Evolutionary conservation across 2,888 invertebrate genomes (phyloP).

Genomic region (Ariolimax columbianus): DNA sequence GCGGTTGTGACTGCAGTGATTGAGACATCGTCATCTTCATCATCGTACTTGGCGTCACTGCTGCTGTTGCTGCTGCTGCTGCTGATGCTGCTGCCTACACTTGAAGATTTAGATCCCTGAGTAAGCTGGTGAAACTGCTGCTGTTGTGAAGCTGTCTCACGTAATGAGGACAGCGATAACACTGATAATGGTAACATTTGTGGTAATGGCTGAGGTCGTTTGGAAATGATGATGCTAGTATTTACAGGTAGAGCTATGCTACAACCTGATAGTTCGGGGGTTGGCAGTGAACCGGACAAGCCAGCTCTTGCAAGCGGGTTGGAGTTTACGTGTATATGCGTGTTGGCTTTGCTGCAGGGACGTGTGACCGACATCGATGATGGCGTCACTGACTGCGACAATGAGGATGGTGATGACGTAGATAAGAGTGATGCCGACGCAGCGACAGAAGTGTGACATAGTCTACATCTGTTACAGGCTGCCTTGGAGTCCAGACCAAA

Average conservation of each 20-base stretch:
- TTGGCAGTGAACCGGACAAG: background rate
- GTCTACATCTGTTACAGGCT: slow-evolving; percentile 14
- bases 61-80: slow-evolving; percentile 35
- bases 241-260: background rate
- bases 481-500: background rate
- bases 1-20: background rate
- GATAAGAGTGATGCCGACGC: background rate
- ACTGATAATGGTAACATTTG: slow-evolving; percentile 20
- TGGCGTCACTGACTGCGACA: background rate
- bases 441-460: slow-evolving; percentile 28
- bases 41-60: too few relatives aligned
- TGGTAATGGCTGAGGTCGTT: slow-evolving; percentile 33
- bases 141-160: background rate
- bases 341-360: background rate
- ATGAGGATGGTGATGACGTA: background rate
- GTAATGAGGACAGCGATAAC: background rate
- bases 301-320: background rate
- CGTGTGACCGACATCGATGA: background rate
- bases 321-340: background rate
- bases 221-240: background rate
- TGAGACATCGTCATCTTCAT: background rate
- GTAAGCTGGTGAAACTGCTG: slow-evolving; percentile 31
- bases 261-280: background rate
- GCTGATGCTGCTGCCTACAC: slow-evolving; percentile 35
- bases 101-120: slow-evolving; percentile 43